Base-by-base conservation (phyloP, 2,113 vertebrate genomes). In the Phocoena sinus region DNA sequence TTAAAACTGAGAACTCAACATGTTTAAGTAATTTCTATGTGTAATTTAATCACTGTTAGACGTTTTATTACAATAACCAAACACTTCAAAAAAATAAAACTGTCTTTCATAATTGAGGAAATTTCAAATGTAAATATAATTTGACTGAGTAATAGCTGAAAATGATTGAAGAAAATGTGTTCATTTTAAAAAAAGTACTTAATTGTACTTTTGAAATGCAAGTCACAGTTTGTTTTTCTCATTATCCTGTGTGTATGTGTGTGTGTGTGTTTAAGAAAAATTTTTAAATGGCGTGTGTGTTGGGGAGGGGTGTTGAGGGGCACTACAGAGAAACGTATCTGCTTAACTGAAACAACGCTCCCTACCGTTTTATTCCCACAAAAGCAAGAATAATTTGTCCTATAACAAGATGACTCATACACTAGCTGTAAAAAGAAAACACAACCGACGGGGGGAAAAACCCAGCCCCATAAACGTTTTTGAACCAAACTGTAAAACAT, bases 1-100 rank as follows among this genome's bases (percentile, higher is more conserved):
- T 65, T 91, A 80, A 93, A 91, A 84, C 36, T 82, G 47, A 92
- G 31, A 81, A 97, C 36, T 89, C 50, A 28, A 36, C 81, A 36
- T 63, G 2, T 63, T 92, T 73, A n/a, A 93, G n/a, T n/a, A 96
- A 63, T 97, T 91, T 87, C 91, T 95, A 87, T 95, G 87, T 94
- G 36, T 86, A 94, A 97, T 96, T 96, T 97, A 97, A 97, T 97
- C 84, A 98, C 25, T 94, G 87, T 2, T 36, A 81, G 93, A 94
- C 28, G 89, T 95, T 94, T 96, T 96, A 92, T 98, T 94, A 73
- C 95, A 97, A 97, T 91, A 97, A 92, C 68, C 67, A 97, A 88
- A 94, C 80, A 91, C 87, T 65, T 97, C 28, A 95, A 95, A 92
- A 74, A 86, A 94, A 50, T 44, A 38, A 95, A 88, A 85, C 11